phyloP scores from a whole-genome alignment of 2,888 invertebrate genomes.

The Lithophane leautieri region DNA sequence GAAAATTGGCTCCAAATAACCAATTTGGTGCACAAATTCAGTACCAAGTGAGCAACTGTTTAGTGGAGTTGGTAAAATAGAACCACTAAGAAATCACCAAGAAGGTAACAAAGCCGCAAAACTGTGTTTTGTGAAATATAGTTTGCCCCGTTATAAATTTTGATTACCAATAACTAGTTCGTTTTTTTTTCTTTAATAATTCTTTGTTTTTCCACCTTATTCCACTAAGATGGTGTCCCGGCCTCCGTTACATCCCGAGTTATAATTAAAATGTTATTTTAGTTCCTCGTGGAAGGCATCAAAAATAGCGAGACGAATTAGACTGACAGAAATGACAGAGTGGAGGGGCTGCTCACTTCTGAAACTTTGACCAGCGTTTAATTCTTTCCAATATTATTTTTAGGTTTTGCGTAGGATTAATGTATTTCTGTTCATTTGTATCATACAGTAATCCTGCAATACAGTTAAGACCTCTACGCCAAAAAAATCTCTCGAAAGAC shows the following conservation, averaged over 20 bases:
- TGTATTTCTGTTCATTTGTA: background rate
- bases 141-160: background rate
- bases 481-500: slow-evolving; percentile 90
- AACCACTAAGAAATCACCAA: background rate
- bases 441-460: slow-evolving; percentile 80
- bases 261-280: background rate
- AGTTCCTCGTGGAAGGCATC: background rate
- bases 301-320: background rate
- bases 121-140: background rate
- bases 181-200: background rate
- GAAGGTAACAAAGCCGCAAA: background rate
- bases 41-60: background rate
- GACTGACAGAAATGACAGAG: too few relatives aligned
- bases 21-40: background rate
- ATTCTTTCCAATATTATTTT: background rate
- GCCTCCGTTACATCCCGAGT: background rate
- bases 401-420: background rate
- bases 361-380: background rate
- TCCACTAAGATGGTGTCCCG: background rate
- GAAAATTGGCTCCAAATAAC: background rate
- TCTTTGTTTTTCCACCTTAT: background rate
- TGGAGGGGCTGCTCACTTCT: background rate
- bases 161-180: background rate
- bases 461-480: slow-evolving; percentile 91
- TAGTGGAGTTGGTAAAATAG: background rate